A percentile compares a stretch with the other conserved stretches of the same genome.
Evolutionary conservation across 1,140 invertebrate genomes (phyloP).

Genomic region (Drosophila mauritiana): DNA sequence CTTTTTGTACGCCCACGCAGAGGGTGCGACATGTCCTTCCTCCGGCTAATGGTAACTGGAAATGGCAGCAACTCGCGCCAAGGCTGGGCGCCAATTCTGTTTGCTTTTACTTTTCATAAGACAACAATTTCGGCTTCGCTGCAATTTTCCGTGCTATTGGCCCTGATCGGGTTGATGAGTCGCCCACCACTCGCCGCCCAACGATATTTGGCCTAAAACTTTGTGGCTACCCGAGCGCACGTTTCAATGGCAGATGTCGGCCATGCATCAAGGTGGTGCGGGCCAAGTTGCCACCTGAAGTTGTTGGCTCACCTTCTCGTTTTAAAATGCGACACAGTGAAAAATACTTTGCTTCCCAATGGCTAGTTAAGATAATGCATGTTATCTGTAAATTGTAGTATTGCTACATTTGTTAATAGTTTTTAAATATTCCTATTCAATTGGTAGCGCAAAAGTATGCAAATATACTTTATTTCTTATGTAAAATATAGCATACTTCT

Average conservation of each 20-base stretch:
- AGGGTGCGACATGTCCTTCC: constrained; percentile 51
- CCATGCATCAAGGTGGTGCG: constrained; percentile 22
- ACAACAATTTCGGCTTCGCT: constrained; percentile 52
- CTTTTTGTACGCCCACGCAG: background rate
- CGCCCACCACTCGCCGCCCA: constrained; percentile 21
- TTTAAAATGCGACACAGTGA: constrained; percentile 4
- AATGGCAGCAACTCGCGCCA: constrained; percentile 65
- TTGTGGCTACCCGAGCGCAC: constrained; percentile 40
- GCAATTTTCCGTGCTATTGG: constrained; percentile 80
- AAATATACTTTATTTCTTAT: too few species aligned
- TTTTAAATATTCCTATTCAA: too few species aligned
- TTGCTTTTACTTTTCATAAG: constrained; percentile 68
- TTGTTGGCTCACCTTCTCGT: background rate
- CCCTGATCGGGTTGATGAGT: constrained; percentile 63
- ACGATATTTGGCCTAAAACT: constrained; percentile 56
- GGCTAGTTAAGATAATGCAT: too few species aligned
- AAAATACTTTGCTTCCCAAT: too few species aligned
- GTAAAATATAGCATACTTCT: too few species aligned
- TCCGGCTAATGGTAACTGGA: constrained; percentile 69
- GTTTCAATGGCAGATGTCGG: constrained; percentile 46
- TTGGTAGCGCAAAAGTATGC: background rate
- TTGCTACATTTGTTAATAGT: too few species aligned
- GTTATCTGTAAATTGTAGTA: too few species aligned
- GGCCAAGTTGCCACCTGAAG: constrained; percentile 6
- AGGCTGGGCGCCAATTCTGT: constrained; percentile 68